Conservation (phyloP, 2,888 invertebrate species). For the Incurvaria masculella region DNA sequence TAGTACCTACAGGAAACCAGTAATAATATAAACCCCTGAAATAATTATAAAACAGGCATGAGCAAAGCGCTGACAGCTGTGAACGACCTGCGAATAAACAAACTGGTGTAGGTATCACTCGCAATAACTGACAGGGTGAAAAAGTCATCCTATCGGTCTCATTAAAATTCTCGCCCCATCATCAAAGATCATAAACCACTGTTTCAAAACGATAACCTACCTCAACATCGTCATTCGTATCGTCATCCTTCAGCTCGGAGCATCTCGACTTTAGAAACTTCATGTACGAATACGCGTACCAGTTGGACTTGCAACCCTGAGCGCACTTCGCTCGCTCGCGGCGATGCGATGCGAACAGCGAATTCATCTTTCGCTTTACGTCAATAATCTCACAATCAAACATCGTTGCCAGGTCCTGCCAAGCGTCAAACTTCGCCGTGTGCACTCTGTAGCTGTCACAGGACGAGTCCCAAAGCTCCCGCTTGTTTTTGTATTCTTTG, state of each 20-base stretch:
- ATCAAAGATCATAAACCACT: background rate
- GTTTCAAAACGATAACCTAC: background rate
- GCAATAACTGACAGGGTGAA: too few relatives aligned
- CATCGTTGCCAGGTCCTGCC: constrained; percentile 29
- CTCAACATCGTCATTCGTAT: background rate
- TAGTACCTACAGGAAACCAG: too few relatives aligned
- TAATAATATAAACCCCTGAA: too few relatives aligned
- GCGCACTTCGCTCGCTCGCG: constrained; percentile 38
- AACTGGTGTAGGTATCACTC: too few relatives aligned
- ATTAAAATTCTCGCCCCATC: too few relatives aligned
- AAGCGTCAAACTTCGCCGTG: constrained; percentile 35
- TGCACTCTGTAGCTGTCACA: constrained; percentile 31
- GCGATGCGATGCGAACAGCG: constrained; percentile 41
- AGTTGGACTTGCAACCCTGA: constrained; percentile 28
- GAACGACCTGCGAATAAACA: too few relatives aligned
- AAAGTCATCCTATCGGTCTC: too few relatives aligned
- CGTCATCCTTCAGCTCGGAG: background rate
- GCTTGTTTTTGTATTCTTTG: constrained; percentile 28
- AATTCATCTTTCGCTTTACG: constrained; percentile 40
- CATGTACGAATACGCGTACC: constrained; percentile 38
- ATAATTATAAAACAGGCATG: too few relatives aligned
- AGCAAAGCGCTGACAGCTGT: too few relatives aligned
- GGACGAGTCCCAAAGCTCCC: constrained; percentile 33
- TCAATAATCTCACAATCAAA: constrained; percentile 37
- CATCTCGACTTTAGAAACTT: constrained; percentile 32